Conservation (phyloP, 2,113 vertebrate species). For the Physeter macrocephalus region DNA sequence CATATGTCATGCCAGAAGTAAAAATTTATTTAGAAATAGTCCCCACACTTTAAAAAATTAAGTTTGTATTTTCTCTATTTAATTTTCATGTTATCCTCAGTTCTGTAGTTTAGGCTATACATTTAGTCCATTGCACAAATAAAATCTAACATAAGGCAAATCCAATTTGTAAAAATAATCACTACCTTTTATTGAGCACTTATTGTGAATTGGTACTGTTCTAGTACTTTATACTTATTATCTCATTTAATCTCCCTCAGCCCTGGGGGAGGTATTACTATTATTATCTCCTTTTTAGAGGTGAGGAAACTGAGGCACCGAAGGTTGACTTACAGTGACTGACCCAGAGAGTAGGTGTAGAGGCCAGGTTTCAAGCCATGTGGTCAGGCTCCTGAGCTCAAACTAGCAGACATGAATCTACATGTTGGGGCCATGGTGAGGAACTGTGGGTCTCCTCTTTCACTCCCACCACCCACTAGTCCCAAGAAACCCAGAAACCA, state of each 20-base stretch:
- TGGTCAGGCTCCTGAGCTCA: not conserved
- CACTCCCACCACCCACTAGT: not conserved
- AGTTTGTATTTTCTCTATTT: not conserved
- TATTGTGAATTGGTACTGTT: not conserved
- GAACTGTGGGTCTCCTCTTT: not conserved
- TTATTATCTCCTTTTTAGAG: not conserved
- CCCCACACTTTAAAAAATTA: not conserved
- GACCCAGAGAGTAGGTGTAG: not conserved
- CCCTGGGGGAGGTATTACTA: too few species aligned
- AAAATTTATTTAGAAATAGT: not conserved
- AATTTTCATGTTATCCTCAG: not conserved
- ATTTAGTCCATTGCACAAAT: not conserved
- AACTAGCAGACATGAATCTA: not conserved
- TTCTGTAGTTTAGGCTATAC: not conserved
- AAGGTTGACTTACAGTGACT: not conserved
- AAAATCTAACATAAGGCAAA: not conserved
- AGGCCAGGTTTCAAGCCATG: not conserved
- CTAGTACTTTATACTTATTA: not conserved
- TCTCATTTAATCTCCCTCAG: not conserved
- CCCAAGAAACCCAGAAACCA: not conserved
- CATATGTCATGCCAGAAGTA: not conserved
- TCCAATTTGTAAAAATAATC: not conserved
- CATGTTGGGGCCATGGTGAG: not conserved
- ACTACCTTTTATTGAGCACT: not conserved
- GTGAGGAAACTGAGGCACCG: not conserved